phyloP scores from a whole-genome alignment of 92 coral and sea anemone species.

The Palythoa grandiflora region DNA sequence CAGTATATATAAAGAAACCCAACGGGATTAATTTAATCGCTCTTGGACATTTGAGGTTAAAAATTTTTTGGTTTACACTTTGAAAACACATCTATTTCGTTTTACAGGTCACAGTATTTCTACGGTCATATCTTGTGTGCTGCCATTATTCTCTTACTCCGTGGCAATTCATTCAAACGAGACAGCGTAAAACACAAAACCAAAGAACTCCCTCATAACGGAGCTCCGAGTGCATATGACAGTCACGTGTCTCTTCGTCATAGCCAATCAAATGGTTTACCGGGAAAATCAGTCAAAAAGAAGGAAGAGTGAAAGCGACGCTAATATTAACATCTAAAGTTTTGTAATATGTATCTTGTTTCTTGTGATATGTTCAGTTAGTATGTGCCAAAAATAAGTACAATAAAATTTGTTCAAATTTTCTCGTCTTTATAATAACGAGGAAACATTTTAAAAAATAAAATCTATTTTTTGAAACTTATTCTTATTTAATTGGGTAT shows the following conservation, averaged over 20 bases:
- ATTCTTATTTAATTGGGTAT: background rate
- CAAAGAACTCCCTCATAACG: background rate
- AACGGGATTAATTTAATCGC: too few species aligned
- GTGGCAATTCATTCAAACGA: slow-evolving; percentile 5
- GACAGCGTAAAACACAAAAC: background rate
- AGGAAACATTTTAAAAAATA: background rate
- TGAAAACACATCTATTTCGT: background rate
- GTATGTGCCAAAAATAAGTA: background rate
- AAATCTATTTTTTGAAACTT: background rate
- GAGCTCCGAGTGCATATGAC: background rate
- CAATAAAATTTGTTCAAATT: background rate
- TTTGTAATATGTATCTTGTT: background rate
- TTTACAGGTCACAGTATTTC: slow-evolving; percentile 28
- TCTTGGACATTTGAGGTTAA: too few species aligned
- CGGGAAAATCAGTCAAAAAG: background rate
- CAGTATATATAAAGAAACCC: too few species aligned
- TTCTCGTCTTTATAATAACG: background rate
- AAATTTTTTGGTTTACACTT: too few species aligned
- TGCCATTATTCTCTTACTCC: slow-evolving; percentile 6
- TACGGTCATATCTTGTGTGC: slow-evolving; percentile 28
- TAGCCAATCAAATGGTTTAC: background rate
- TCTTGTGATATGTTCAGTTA: background rate
- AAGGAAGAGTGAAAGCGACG: background rate
- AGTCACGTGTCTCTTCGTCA: background rate
- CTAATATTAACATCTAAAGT: background rate